Evolutionary conservation across 1,140 invertebrate species (phyloP), one percentile per base, ranked within the genome.

Genomic region (Cyclina sinensis): DNA sequence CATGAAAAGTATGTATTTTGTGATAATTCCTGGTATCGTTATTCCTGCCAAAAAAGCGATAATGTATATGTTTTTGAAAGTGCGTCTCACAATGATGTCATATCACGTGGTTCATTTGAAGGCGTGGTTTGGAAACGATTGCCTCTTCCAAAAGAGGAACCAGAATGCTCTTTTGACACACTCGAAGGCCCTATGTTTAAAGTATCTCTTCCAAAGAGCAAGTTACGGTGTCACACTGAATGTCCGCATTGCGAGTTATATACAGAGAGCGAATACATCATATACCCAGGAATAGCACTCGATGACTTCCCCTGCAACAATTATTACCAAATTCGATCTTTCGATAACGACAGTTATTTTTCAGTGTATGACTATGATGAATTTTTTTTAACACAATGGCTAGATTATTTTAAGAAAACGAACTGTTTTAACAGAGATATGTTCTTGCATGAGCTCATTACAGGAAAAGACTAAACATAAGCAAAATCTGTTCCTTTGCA

Each of bases 201-300:
- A n/a, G 30, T 65, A 7, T 7, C 24, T 35, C 59, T 65, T 35
- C 30, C 59, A 2, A 65, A 65, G 30, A 35, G 59, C 11, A 65
- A 65, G 59, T n/a, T 65, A 30, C 59, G n/a, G 24, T 65, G 59
- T n/a, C 7, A 18, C 24, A 65, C 30, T 14, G 59, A 65, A 35
- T 65, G 59, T 65, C 59, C 59, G 4, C 59, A 65, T 35, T 65
- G 59, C 59, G 30, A 65, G 43, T n/a, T n/a, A n/a, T n/a, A n/a
- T n/a, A n/a, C n/a, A n/a, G n/a, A n/a, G n/a, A n/a, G n/a, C n/a
- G n/a, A n/a, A n/a, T n/a, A n/a, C n/a, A n/a, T n/a, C n/a, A n/a
- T n/a, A n/a, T n/a, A n/a, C n/a, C n/a, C n/a, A n/a, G n/a, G n/a
- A n/a, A n/a, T n/a, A n/a, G n/a, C n/a, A n/a, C n/a, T n/a, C n/a